Base-by-base conservation (phyloP, 2,888 invertebrate species). In the Laothoe populi region DNA sequence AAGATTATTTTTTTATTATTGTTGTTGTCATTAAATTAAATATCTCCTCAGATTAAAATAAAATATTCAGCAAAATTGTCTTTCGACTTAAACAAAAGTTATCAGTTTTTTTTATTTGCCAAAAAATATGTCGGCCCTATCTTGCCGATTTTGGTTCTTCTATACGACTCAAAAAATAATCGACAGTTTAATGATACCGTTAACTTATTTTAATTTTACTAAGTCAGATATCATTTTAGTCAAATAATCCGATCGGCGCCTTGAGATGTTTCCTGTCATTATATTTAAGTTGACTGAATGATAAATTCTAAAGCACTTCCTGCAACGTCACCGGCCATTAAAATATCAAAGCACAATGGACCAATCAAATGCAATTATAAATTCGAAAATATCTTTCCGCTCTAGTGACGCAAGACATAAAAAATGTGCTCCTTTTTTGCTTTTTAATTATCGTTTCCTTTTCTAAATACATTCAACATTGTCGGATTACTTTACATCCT, bases 311-410 rank as follows among this genome's bases (percentile, higher is more conserved):
- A 53, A 19, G 19, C 4, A 31, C 53, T 53, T 53, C 53, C 35
- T 53, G 19, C 21, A 35, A 11, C 24, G 49, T 35, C 31, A 24
- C 16, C 45, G 16, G 35, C 53, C 53, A 53, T 48, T 48, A 48
- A 48, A 3, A 53, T 35, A 53, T 53, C 53, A 53, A 53, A 53
- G 53, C 53, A 53, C 53, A 53, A 53, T 53, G 35, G 31, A 11
- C 53, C 53, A 35, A 53, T 53, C 53, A 35, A 53, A 53, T 53
- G 35, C 53, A 53, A 49, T 60, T 60, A n/a, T 24, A 40, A 49
- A 60, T 35, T 60, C 21, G 24, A 60, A 60, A 49, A 26, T 49
- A 31, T 10, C 53, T 26, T 49, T 31, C 10, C 35, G 16, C 19
- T 48, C n/a, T 26, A 53, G 19, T 11, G 19, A 7, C 26, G 46